phyloP scores from a whole-genome alignment of 2,888 invertebrate species.

The Melanophora roralis region DNA sequence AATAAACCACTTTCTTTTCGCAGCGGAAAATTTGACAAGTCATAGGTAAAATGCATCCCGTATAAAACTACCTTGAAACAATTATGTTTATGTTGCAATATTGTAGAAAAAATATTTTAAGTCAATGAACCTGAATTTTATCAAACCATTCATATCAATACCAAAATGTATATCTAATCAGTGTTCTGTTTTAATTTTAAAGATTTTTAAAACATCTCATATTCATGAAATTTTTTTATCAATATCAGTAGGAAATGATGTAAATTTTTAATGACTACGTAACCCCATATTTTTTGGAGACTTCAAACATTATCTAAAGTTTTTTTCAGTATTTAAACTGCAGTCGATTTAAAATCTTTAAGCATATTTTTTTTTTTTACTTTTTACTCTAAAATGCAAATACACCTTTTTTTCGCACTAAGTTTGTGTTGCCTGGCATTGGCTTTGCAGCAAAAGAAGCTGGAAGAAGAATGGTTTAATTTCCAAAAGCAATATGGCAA shows the following conservation, averaged over 20 bases:
- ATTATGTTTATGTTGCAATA: no score
- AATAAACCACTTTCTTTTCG: no score
- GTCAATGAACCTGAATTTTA: no score
- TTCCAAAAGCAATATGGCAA: constrained; percentile 23
- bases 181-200: neutral
- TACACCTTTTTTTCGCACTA: neutral
- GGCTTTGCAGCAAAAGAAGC: neutral
- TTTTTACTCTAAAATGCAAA: constrained; percentile 23
- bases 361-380: no score
- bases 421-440: neutral
- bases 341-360: neutral
- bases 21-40: no score
- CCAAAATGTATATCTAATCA: neutral
- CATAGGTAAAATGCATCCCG: no score
- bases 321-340: constrained; percentile 13
- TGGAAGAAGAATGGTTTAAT: constrained; percentile 1
- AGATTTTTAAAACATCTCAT: neutral
- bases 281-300: neutral
- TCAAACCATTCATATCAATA: neutral
- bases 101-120: no score
- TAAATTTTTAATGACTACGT: no score
- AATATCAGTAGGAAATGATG: neutral
- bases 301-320: neutral
- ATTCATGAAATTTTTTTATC: neutral
- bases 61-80: no score